phyloP scores from a whole-genome alignment of 2,113 vertebrate genomes.

The Nannospalax galili region DNA sequence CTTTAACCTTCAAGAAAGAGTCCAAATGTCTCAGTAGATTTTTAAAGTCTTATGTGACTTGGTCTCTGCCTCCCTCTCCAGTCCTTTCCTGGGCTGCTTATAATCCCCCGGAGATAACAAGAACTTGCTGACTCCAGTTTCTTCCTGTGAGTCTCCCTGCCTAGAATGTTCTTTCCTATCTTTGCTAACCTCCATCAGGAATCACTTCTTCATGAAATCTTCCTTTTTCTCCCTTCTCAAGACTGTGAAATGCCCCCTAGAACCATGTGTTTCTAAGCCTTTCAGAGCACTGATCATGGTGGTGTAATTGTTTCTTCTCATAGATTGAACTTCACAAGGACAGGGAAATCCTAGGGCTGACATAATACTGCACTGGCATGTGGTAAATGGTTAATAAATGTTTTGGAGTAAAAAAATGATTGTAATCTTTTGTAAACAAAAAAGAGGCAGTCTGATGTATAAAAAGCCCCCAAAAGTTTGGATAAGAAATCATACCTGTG shows the following conservation, averaged over 20 bases:
- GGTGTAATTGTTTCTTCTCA: constrained; percentile 34
- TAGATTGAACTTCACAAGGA: background rate
- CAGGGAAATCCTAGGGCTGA: background rate
- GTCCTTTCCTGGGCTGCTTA: background rate
- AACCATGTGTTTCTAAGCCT: background rate
- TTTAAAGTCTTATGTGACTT: background rate
- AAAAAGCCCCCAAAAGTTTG: background rate
- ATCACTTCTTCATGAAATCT: constrained; percentile 14
- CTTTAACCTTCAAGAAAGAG: constrained; percentile 49
- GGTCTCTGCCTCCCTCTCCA: background rate
- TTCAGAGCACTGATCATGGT: background rate
- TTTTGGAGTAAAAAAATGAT: constrained; percentile 29
- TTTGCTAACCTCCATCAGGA: constrained; percentile 15
- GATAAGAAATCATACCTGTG: constrained; percentile 52
- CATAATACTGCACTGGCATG: background rate
- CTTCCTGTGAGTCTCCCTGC: background rate
- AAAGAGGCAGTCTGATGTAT: background rate
- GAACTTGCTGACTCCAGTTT: background rate
- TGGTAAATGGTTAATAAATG: constrained; percentile 15
- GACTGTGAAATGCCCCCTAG: background rate
- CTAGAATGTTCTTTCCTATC: constrained; percentile 5
- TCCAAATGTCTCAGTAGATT: constrained; percentile 17
- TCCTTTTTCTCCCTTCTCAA: constrained; percentile 32
- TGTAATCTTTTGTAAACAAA: background rate
- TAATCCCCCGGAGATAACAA: background rate